Evolutionary conservation across 1,140 invertebrate genomes (phyloP), one percentile per base, ranked within the genome.

Genomic region (Archivesica marissinica): DNA sequence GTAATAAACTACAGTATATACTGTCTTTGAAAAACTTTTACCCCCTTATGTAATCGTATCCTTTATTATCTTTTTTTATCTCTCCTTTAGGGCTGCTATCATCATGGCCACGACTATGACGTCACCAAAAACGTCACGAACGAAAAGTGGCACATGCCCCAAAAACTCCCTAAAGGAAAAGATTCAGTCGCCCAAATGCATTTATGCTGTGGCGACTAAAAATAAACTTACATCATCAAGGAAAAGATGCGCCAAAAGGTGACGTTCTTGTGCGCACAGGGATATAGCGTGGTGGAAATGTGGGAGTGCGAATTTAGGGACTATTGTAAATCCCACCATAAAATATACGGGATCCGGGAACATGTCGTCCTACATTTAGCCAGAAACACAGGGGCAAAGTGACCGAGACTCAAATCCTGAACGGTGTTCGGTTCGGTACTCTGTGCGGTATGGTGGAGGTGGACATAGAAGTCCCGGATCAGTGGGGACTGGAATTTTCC

Each of bases 391-490:
- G 30, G 52, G 33, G 88, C 88, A 86, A 41, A 81, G 59, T 9
- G 41, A 28, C 70, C 77, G 54, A 86, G 56, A 0, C 20, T 70
- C 3, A 33, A 15, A 77, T 88, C 25, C 35, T 86, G 30, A 1
- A 74, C 9, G 87, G 47, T 0, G 56, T 88, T 13, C 25, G 59
- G 15, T 61, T 68, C 7, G 61, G 25, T 23, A 13, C 2, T 1
- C 39, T 68, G n/a, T 68, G 35, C 33, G 33, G 64, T n/a, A 68
- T 68, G 64, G 33, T 38, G 28, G 87, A 84, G 41, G n/a, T 28
- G 3, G 87, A 88, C 50, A 87, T 87, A 13, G 11, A 72, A 7
- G 81, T 85, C 35, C 86, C 74, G 1, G 66, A 84, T 0, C 11
- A 59, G 75, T 86, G 66, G 74, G 59, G 44, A 4, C 30, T 23